phyloP scores from a whole-genome alignment of 2,888 invertebrate species.

The Epinotia demarniana region DNA sequence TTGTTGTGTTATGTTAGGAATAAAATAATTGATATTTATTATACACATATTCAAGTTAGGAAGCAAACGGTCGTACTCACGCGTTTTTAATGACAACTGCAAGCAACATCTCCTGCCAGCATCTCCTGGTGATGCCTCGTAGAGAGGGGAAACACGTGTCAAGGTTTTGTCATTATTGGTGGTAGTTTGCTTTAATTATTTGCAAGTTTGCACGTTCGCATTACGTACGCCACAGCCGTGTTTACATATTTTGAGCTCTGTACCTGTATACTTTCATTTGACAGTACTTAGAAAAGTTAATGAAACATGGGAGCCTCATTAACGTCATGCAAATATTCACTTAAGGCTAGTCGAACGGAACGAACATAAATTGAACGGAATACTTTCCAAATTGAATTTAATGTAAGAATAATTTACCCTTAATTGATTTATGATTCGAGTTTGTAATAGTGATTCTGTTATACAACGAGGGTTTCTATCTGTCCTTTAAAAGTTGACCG shows the following conservation, averaged over 20 bases:
- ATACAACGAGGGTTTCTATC: background rate
- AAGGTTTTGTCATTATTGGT: too few relatives aligned
- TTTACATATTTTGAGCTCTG: too few relatives aligned
- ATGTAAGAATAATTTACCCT: conserved; percentile 39
- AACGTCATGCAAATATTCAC: conserved; percentile 78
- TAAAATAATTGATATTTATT: too few relatives aligned
- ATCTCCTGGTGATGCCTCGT: too few relatives aligned
- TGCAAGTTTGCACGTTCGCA: background rate
- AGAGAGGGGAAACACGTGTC: too few relatives aligned
- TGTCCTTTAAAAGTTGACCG: background rate
- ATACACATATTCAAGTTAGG: background rate
- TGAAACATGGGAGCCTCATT: conserved; percentile 59
- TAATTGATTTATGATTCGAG: conserved; percentile 44
- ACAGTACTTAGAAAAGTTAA: conserved; percentile 5
- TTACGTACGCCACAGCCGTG: too few relatives aligned
- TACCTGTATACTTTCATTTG: background rate
- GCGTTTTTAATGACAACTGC: background rate
- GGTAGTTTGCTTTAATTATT: background rate
- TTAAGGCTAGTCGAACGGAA: conserved; percentile 60
- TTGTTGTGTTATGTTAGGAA: too few relatives aligned
- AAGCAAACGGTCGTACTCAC: background rate
- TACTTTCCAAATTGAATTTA: conserved; percentile 49
- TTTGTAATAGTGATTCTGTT: background rate
- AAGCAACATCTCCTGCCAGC: too few relatives aligned
- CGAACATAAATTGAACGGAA: conserved; percentile 66